Conservation (phyloP, 2,888 invertebrate genomes). For the Harpalus rufipes region DNA sequence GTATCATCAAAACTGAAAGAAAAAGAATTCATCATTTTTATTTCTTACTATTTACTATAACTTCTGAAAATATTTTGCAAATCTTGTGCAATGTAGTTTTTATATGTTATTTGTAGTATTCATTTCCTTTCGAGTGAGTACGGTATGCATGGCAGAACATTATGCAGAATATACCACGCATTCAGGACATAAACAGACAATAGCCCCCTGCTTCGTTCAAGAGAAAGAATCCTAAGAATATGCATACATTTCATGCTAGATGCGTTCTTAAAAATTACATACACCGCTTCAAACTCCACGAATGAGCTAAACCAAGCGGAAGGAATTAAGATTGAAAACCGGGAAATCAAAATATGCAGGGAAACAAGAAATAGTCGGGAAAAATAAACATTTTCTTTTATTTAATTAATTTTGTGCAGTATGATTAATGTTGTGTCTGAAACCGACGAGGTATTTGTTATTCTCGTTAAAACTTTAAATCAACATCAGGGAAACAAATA, state of each 20-base stretch:
- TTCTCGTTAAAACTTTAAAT: neutral
- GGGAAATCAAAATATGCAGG: conserved; percentile 11
- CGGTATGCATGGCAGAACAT: neutral
- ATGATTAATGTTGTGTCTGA: neutral
- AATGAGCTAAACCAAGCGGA: conserved; percentile 25
- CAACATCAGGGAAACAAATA: neutral
- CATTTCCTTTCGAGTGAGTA: neutral
- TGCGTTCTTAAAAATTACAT: conserved; percentile 35
- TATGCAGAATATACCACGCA: conserved; percentile 3
- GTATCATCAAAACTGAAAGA: too few relatives aligned
- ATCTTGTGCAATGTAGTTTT: neutral
- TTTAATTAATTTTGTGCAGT: neutral
- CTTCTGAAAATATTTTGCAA: neutral
- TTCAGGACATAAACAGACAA: conserved; percentile 27
- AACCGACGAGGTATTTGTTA: neutral
- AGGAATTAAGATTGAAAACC: conserved; percentile 40
- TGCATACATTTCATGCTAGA: conserved; percentile 35
- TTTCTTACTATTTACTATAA: neutral
- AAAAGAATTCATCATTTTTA: neutral
- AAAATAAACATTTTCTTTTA: neutral
- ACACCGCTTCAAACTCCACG: conserved; percentile 1
- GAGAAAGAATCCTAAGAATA: conserved; percentile 39
- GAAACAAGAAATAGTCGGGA: neutral
- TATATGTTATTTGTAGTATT: conserved; percentile 4
- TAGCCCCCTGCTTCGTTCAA: conserved; percentile 30